These are phyloP conservation scores for Serilophus lunatus DNA, from an alignment of 2,113 vertebrate species.

Conservation along the genomic window DNA sequence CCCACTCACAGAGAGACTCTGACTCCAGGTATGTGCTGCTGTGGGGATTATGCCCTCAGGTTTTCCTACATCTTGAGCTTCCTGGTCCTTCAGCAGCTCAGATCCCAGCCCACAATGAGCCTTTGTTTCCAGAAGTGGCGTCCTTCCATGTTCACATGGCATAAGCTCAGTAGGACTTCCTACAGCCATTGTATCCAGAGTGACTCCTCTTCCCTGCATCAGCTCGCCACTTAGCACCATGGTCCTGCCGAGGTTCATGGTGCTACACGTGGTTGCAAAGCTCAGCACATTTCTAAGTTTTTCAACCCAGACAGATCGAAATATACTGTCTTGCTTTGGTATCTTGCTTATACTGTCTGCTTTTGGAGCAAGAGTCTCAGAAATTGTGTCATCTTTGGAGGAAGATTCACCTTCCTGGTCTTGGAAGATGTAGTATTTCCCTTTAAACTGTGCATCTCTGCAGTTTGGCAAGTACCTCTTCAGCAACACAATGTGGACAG, in stretches of 20 bases:
- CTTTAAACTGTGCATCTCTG: not conserved
- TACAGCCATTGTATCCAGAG: rapidly evolving
- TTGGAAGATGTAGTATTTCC: conserved; percentile 42
- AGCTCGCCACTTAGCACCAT: rapidly evolving
- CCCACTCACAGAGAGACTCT: not conserved
- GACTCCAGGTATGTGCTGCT: not conserved
- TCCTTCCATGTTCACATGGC: rapidly evolving
- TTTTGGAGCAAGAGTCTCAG: not conserved
- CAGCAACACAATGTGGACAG: not conserved
- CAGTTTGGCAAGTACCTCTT: not conserved
- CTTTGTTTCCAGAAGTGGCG: not conserved
- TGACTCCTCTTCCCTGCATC: not conserved
- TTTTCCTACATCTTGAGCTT: not conserved
- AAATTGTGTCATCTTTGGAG: not conserved
- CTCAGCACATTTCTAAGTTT: too few species aligned
- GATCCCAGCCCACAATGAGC: not conserved
- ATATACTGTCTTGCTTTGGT: not conserved
- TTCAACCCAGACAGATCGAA: not conserved
- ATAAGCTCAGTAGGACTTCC: not conserved
- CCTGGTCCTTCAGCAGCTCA: not conserved
- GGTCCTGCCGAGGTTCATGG: not conserved
- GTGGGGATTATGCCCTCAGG: not conserved
- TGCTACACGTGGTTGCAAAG: rapidly evolving
- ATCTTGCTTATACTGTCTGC: too few species aligned
- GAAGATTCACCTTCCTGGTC: not conserved